These are phyloP conservation scores for Cryptotis parvus DNA, from an alignment of 2,113 vertebrate species.

Conservation along the genomic window DNA sequence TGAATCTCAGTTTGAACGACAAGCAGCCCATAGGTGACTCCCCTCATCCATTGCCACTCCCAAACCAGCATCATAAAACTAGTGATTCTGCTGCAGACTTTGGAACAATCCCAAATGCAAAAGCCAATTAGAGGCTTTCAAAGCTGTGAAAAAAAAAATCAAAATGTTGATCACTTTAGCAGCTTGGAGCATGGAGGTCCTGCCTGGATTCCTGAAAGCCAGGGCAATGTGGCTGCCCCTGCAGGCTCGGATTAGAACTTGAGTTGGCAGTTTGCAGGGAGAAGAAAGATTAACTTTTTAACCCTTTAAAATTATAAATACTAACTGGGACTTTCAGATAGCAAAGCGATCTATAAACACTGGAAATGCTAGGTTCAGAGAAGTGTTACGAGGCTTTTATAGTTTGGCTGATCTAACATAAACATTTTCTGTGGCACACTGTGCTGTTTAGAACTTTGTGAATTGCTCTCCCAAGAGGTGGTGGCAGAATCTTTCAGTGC, in stretches of 20 bases:
- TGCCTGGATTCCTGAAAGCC: conserved; percentile 36
- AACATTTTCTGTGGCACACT: conserved; percentile 69
- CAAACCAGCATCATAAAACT: conserved; percentile 43
- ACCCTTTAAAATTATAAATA: conserved; percentile 72
- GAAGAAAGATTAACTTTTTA: conserved; percentile 73
- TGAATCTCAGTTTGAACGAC: conserved; percentile 65
- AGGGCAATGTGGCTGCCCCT: conserved; percentile 39
- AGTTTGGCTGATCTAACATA: conserved; percentile 78
- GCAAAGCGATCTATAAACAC: conserved; percentile 77
- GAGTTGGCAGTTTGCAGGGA: conserved; percentile 61
- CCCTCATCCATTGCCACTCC: not conserved
- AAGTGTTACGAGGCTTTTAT: conserved; percentile 78
- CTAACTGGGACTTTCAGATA: conserved; percentile 74
- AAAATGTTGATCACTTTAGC: conserved; percentile 75
- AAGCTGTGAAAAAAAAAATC: conserved; percentile 89
- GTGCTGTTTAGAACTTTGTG: conserved; percentile 70
- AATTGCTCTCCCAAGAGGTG: conserved; percentile 63
- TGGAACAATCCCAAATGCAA: conserved; percentile 80
- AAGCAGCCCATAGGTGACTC: conserved; percentile 18
- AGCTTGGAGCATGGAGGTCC: conserved; percentile 60
- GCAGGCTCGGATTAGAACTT: conserved; percentile 67
- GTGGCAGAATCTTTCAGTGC: conserved; percentile 76
- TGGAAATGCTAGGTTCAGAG: conserved; percentile 78
- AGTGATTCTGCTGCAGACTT: conserved; percentile 71
- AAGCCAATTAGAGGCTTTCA: conserved; percentile 85